These are phyloP conservation scores for Paguma larvata DNA, from an alignment of 2,797 vertebrate species.

Conservation along the genomic window DNA sequence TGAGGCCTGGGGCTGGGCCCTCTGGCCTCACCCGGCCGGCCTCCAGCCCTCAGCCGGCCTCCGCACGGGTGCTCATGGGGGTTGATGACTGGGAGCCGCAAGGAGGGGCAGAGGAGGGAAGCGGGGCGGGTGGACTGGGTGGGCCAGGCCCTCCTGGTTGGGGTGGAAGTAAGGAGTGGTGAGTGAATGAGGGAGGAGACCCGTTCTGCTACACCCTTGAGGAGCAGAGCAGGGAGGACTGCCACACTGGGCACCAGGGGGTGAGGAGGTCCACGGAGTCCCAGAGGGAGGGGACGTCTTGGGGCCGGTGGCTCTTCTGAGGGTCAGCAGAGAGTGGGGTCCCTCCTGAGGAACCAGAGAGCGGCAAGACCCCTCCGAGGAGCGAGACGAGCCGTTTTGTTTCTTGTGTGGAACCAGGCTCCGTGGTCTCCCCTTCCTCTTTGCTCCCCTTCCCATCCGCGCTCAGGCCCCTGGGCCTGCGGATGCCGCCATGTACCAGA, in stretches of 20 bases:
- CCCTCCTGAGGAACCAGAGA: neutral
- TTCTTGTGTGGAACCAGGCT: neutral
- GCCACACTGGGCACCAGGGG: accelerated
- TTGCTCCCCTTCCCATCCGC: neutral
- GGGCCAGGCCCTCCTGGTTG: neutral
- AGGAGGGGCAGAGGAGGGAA: neutral
- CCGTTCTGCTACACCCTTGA: neutral
- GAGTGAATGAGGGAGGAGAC: neutral
- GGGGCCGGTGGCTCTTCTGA: neutral
- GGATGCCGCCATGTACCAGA: conserved; percentile 63
- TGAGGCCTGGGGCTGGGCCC: neutral
- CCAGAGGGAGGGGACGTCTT: neutral
- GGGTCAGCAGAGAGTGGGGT: neutral
- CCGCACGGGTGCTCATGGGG: neutral
- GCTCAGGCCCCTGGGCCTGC: conserved; percentile 39
- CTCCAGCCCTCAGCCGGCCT: conserved; percentile 39
- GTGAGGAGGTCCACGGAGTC: neutral
- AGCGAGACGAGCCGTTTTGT: neutral
- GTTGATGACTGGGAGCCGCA: neutral
- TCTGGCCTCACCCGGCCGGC: neutral
- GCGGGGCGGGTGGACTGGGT: neutral
- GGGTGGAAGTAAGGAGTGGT: neutral
- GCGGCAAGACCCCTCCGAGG: neutral
- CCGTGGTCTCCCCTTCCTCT: neutral
- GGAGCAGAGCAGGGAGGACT: neutral